Conservation (phyloP, 2,797 vertebrate species). For the Bovichtus diacanthus region DNA sequence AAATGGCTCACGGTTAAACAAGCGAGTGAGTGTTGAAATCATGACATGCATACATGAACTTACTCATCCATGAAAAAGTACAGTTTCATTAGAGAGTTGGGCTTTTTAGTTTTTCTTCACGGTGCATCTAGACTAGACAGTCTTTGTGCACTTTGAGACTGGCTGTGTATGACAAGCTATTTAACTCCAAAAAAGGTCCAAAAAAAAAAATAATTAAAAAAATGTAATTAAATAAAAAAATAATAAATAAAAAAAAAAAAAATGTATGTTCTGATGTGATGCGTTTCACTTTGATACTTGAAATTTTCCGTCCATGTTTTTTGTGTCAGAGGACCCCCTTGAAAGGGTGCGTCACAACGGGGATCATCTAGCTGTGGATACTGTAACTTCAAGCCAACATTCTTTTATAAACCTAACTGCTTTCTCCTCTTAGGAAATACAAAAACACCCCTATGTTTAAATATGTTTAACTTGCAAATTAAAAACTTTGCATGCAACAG, state of each 20-base stretch:
- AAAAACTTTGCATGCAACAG: conserved; percentile 9
- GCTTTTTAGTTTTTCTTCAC: neutral
- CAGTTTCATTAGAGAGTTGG: conserved; percentile 20
- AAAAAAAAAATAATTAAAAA: too few species aligned
- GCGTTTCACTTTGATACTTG: neutral
- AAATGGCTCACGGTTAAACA: conserved; percentile 56
- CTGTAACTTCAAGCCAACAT: neutral
- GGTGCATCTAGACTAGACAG: neutral
- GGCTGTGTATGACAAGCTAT: neutral
- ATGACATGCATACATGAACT: neutral
- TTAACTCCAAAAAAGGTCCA: too few species aligned
- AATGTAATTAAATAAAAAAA: too few species aligned
- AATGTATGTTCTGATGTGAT: neutral
- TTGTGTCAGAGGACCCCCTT: neutral
- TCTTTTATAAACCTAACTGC: neutral
- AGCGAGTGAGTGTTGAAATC: conserved; percentile 36
- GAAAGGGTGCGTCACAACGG: neutral
- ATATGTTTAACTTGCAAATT: conserved; percentile 1
- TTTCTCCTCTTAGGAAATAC: neutral
- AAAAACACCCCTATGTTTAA: neutral
- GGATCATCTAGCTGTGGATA: neutral
- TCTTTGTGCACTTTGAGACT: neutral
- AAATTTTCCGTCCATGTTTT: neutral
- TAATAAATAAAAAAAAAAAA: too few species aligned
- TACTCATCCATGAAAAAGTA: neutral